A percentile compares a stretch with the other conserved stretches of the same genome.
Evolutionary conservation across 2,113 vertebrate genomes (phyloP).

Genomic region (Aspidoscelis tigris): DNA sequence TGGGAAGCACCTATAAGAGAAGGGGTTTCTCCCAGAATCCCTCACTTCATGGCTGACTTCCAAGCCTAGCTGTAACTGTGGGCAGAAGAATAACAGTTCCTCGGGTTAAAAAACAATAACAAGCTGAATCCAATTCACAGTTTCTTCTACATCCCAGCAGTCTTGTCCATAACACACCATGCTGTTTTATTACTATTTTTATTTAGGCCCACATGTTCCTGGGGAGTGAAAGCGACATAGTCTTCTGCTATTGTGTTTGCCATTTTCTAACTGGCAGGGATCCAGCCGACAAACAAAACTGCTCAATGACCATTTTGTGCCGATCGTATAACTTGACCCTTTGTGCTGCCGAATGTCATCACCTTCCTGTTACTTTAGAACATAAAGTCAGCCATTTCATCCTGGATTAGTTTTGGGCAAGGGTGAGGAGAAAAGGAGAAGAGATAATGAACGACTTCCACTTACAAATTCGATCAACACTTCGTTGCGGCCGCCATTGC

Average conservation of each 20-base stretch:
- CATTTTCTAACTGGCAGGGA: background rate
- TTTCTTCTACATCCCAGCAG: background rate
- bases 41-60: too few species aligned
- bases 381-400: background rate
- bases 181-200: background rate
- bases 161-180: background rate
- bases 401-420: background rate
- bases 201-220: background rate
- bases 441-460: background rate
- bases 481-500: too few species aligned
- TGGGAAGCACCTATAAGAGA: too few species aligned
- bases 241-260: background rate
- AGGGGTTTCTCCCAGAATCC: too few species aligned
- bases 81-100: background rate
- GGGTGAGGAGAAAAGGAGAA: background rate
- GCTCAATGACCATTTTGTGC: background rate
- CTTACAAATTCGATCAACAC: background rate
- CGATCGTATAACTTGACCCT: background rate
- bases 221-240: background rate
- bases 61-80: background rate
- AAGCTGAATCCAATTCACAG: background rate
- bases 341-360: background rate
- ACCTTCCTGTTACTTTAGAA: background rate
- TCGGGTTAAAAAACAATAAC: background rate
- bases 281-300: constrained; percentile 4